Base-by-base conservation (phyloP, 1,140 invertebrate species). In the Bombus impatiens region DNA sequence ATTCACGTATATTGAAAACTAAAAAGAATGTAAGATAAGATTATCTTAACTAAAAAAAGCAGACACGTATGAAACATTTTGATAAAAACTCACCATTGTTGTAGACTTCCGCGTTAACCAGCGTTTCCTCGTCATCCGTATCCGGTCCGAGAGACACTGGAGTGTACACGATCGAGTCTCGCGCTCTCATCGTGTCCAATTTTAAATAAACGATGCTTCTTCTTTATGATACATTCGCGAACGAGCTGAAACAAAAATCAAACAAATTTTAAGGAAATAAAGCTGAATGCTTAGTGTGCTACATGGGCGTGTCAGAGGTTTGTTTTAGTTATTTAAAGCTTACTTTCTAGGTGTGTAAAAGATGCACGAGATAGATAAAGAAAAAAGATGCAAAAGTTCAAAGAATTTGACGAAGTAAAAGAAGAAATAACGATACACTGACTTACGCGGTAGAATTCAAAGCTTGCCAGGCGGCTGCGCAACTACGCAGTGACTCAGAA, bases 51-150 rank as follows among this genome's bases (percentile, higher is more conserved):
- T 0, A 62, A 62, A n/a, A 2, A 62, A n/a, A n/a, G 3, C 10
- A n/a, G 59, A 13, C 3, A 13, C 12, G 18, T 53, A 53, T 0
- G 47, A 53, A 53, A 53, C 18, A 8, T 53, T 22, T 22, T 37
- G 25, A 18, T 37, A 3, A 5, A 40, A n/a, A 91, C 92, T 95
- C 81, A 95, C 95, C 95, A 86, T 95, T 95, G 42, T 92, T 94
- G 90, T 95, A 95, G 42, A 95, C 91, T 90, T 95, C 95, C 47
- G 93, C 95, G 67, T 95, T 95, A 82, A 95, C 95, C 80, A 95
- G 84, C 10, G 95, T 95, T 82, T 95, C 95, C 86, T 95, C 94
- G 83, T 95, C 95, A 79, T 95, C 95, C 28, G 94, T 95, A 88
- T 95, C 95, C 72, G 95, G 94, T 35, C 94, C 94, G 35, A 95